Evolutionary conservation across 1,140 invertebrate genomes (phyloP).

Genomic region (Drosophila fuyamai): DNA sequence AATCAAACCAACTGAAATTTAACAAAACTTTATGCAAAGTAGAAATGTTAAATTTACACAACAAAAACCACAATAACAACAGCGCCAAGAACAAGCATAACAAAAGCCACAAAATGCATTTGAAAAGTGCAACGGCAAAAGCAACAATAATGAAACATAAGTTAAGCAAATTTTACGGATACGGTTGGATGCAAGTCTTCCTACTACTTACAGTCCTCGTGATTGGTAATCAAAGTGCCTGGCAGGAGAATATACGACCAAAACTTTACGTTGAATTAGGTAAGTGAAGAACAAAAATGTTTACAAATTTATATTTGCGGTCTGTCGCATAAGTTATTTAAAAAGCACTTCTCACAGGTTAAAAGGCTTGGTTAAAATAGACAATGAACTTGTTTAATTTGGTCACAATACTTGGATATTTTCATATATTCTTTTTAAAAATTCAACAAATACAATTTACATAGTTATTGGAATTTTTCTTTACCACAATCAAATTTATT

Average conservation of each 20-base stretch:
- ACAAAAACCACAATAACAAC: slow-evolving; percentile 40
- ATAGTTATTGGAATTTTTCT: slow-evolving; percentile 16
- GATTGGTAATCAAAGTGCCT: slow-evolving; percentile 86
- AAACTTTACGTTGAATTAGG: slow-evolving; percentile 95
- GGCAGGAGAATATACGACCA: slow-evolving; percentile 94
- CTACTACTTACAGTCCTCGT: slow-evolving; percentile 83
- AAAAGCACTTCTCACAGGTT: neutral
- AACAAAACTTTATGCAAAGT: slow-evolving; percentile 71
- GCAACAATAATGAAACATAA: slow-evolving; percentile 57
- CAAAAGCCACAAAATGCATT: slow-evolving; percentile 52
- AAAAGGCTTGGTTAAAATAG: too few species aligned
- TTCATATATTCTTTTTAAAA: slow-evolving; percentile 3
- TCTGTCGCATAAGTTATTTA: neutral
- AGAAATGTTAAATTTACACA: slow-evolving; percentile 74
- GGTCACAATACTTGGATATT: neutral
- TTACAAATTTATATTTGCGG: neutral
- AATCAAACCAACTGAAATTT: slow-evolving; percentile 40
- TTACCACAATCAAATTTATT: slow-evolving; percentile 22
- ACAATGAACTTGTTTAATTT: neutral
- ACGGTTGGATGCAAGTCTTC: slow-evolving; percentile 80
- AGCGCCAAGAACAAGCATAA: slow-evolving; percentile 35
- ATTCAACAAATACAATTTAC: slow-evolving; percentile 13
- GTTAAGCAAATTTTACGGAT: slow-evolving; percentile 49
- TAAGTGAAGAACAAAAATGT: slow-evolving; percentile 85
- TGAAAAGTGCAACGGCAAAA: slow-evolving; percentile 51